Conservation (phyloP, 2,797 vertebrate genomes). For the Esox lucius region DNA sequence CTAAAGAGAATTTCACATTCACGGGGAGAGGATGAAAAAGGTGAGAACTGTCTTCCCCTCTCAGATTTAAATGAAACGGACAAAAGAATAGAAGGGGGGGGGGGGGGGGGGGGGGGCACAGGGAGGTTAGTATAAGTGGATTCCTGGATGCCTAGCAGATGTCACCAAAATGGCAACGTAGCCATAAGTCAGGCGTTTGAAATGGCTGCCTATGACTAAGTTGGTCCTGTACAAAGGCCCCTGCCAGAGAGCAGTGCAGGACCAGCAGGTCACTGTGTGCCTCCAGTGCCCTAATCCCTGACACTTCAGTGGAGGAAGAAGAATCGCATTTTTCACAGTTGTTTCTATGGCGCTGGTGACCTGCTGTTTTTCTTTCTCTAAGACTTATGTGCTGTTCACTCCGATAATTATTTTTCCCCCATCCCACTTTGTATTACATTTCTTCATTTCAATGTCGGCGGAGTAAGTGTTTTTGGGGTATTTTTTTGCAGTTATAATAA, state of each 20-base stretch:
- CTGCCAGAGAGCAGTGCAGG: slow-evolving; percentile 37
- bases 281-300: slow-evolving; percentile 59
- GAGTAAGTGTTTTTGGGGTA: not conserved
- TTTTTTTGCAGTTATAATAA: not conserved
- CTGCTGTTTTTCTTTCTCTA: slow-evolving; percentile 60
- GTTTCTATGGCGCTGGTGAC: slow-evolving; percentile 63
- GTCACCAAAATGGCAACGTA: slow-evolving; percentile 68
- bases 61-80: slow-evolving; percentile 63
- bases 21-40: slow-evolving; percentile 72
- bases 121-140: slow-evolving; percentile 60
- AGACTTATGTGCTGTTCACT: slow-evolving; percentile 54
- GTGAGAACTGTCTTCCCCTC: slow-evolving; percentile 72
- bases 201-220: slow-evolving; percentile 50
- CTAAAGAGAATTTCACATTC: slow-evolving; percentile 37
- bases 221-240: slow-evolving; percentile 42
- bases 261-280: slow-evolving; percentile 59
- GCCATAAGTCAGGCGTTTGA: slow-evolving; percentile 63
- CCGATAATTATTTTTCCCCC: slow-evolving; percentile 24
- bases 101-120: slow-evolving; percentile 6
- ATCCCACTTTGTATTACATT: slow-evolving; percentile 38
- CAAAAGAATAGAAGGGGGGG: slow-evolving; percentile 6
- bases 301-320: slow-evolving; percentile 47
- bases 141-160: slow-evolving; percentile 71
- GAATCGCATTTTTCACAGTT: slow-evolving; percentile 70
- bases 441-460: not conserved